Evolutionary conservation across 2,797 vertebrate genomes (phyloP), one percentile per base, ranked within the genome.

Genomic region (Crenuchus spilurus): DNA sequence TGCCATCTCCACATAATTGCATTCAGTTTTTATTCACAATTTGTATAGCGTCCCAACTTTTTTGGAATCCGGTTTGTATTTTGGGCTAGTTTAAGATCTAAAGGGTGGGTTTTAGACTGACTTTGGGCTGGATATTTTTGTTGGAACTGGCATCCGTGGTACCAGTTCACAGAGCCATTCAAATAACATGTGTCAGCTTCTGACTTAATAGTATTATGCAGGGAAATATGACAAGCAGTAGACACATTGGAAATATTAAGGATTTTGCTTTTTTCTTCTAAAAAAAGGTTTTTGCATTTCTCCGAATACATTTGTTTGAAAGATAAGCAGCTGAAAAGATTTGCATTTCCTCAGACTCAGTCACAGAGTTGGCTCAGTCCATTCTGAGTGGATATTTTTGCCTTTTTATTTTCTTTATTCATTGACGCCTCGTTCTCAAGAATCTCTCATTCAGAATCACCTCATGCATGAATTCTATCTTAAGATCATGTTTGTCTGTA

Each of bases 281-380:
- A 35, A 31, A 49, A 67, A 18, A 39, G 69, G 26, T 60, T 48
- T 74, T 93, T 94, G 90, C 90, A 90, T 92, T 70, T 61, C 80
- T 87, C 83, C 85, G 83, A 73, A 52, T 85, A 57, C 0, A 91
- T 93, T 94, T 94, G 91, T 88, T 90, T 94, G 84, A 79, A 60
- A 64, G 42, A 82, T 86, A 75, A 86, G 76, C 61, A 70, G 75
- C 67, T 78, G 77, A 76, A 75, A 67, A 72, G 57, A 66, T 66
- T 66, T 78, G 71, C 76, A 78, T 78, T 33, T 30, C 48, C 41
- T 68, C 39, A 63, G 39, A 31, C 6, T 72, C 35, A 54, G n/a
- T 10, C 11, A 41, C 52, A 70, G 41, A 37, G 30, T 1, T 37
- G 35, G 35, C 4, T 4, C 30, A 35, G 30, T 35, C 9, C 62